phyloP scores from a whole-genome alignment of 2,113 vertebrate species.

The Phalacrocorax pelagicus region DNA sequence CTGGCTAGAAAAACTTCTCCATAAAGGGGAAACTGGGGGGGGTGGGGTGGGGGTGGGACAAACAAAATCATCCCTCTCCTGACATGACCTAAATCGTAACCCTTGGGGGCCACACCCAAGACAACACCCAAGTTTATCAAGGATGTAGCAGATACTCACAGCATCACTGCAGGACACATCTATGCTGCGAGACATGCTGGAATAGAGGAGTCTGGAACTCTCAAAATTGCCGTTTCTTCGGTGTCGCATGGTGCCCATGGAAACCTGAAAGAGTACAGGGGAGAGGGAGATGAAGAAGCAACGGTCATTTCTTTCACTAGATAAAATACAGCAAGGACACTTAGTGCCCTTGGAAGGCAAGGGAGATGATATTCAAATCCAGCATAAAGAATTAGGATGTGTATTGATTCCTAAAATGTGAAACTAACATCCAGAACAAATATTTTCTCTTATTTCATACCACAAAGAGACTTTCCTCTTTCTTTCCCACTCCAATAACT shows the following conservation, averaged over 20 bases:
- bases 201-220: slow-evolving; percentile 58
- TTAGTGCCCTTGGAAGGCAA: background rate
- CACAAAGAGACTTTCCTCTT: background rate
- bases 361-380: background rate
- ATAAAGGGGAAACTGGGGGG: background rate
- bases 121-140: background rate
- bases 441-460: background rate
- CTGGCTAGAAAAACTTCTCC: background rate
- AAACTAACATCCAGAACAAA: background rate
- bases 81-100: accelerated
- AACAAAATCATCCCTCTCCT: background rate
- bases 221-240: slow-evolving; percentile 61
- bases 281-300: background rate
- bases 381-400: background rate
- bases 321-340: background rate
- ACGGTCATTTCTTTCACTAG: background rate
- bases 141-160: background rate
- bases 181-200: slow-evolving; percentile 70
- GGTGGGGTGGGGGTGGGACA: no score
- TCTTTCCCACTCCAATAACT: background rate
- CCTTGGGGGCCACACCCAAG: no score
- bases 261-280: background rate
- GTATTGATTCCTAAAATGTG: background rate
- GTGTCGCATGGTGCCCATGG: slow-evolving; percentile 55
- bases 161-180: slow-evolving; percentile 57